Evolutionary conservation across 2,888 invertebrate species (phyloP), one percentile per base, ranked within the genome.

Genomic region (Syrphus vitripennis): DNA sequence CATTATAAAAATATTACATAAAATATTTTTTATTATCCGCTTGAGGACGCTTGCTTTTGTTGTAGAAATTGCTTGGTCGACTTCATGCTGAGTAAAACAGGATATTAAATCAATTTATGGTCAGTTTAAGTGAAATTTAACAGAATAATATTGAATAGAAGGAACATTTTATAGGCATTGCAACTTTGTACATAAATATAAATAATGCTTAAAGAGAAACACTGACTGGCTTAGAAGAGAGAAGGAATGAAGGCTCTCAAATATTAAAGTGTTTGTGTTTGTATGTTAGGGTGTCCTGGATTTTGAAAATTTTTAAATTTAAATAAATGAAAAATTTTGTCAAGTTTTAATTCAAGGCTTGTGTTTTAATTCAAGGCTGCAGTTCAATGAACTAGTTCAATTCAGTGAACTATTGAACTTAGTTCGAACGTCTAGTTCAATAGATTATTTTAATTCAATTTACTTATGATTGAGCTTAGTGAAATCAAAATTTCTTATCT

Each of bases 41-140:
- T 53, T 37, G 57, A 59, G 57, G 10, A 21, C 9, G 37, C 37
- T 12, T 24, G 9, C 29, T 69, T 50, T 37, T 16, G 50, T 59
- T 21, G n/a, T n/a, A 16, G 37, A 59, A 37, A 34, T 59, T 29
- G 55, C 29, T 55, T 16, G 34, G 34, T 59, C 10, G 21, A 29
- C 45, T 31, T 50, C 16, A 53, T 53, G 50, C 16, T 53, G 37
- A 53, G 26, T 16, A 53, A 19, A 53, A 34, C 21, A 69, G 34
- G 24, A 69, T 53, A 69, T 37, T 34, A 53, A 69, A 69, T 69
- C 69, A 34, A 69, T 69, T 69, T 69, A 53, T 37, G 48, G 53
- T 53, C 53, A 53, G 37, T 53, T 65, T 34, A n/a, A 37, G 34
- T 53, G 24, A 53, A 31, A n/a, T 67, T 67, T 37, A 59, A 59